Evolutionary conservation across 2,113 vertebrate species (phyloP), one percentile per base, ranked within the genome.

Genomic region (Malurus melanocephalus): DNA sequence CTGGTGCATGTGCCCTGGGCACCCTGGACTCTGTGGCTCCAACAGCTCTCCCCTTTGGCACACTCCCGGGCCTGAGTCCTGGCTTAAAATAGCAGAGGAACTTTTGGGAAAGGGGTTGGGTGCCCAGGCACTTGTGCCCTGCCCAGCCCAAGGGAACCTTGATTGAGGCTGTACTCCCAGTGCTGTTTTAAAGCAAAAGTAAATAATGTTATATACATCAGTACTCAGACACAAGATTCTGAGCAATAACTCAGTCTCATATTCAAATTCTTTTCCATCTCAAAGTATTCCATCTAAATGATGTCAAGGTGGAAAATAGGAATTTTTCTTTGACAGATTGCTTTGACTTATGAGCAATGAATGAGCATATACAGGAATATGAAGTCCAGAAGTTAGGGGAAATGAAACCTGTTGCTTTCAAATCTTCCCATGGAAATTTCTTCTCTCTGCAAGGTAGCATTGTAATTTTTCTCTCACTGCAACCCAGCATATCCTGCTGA

Each of bases 61-160:
- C 1, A 1, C 35, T 76, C 64, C 74, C n/a, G 32, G 17, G 21
- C 9, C 71, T 90, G 74, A 90, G 74, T 76, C 48, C 69, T 12
- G 10, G 76, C 88, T 87, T 85, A 79, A 94, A 94, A 93, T 64
- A 93, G 62, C 53, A 81, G 16, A 67, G 59, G 74, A 82, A 64
- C 84, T 79, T 81, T 52, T 42, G 71, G 69, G 74, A 85, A 93
- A 45, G 33, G 67, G n/a, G 22, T 59, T 90, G 78, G 46, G 32
- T 88, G 35, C 32, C 16, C 52, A 23, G 46, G 32, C 28, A 0
- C 57, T 90, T 51, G 17, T 73, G 52, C 62, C 35, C 48, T 76
- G 74, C 64, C 75, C 59, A 73, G 56, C 59, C 43, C 24, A 11
- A 8, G 15, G 22, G 27, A 73, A 35, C 21, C 33, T 51, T 55